Percentiles rank a stretch among this genome's conserved stretches.
phyloP scores from a whole-genome alignment of 1,140 invertebrate genomes.

The Scylla paramamosain region DNA sequence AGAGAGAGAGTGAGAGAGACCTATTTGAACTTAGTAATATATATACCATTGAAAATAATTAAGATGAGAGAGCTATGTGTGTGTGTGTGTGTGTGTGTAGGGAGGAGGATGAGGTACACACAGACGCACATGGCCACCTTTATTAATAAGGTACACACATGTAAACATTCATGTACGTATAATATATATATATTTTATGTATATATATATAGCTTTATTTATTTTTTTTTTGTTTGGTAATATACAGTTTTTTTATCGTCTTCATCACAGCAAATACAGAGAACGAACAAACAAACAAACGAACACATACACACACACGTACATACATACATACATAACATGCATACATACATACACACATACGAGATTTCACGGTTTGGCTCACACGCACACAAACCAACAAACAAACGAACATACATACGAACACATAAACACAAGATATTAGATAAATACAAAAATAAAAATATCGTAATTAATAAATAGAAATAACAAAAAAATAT shows the following conservation, averaged over 20 bases:
- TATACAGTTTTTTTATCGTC: background rate
- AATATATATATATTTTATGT: background rate
- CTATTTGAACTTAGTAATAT: no score
- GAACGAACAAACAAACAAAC: background rate
- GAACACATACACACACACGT: background rate
- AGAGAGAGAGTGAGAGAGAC: no score
- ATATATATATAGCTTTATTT: background rate
- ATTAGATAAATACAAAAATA: no score
- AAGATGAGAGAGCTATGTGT: no score
- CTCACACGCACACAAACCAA: background rate
- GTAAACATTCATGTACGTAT: background rate
- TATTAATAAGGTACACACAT: background rate
- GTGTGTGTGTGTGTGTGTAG: background rate
- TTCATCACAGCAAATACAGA: constrained; percentile 1
- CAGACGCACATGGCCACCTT: background rate
- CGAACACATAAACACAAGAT: no score
- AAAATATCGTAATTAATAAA: background rate
- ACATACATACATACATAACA: background rate
- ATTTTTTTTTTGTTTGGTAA: no score
- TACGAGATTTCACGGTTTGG: background rate
- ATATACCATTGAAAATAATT: no score
- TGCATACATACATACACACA: no score
- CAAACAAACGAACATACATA: no score
- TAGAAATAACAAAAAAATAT: no score
- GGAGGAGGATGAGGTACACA: background rate